Base-by-base conservation (phyloP, 1,140 invertebrate genomes). In the Drosophila parvula region DNA sequence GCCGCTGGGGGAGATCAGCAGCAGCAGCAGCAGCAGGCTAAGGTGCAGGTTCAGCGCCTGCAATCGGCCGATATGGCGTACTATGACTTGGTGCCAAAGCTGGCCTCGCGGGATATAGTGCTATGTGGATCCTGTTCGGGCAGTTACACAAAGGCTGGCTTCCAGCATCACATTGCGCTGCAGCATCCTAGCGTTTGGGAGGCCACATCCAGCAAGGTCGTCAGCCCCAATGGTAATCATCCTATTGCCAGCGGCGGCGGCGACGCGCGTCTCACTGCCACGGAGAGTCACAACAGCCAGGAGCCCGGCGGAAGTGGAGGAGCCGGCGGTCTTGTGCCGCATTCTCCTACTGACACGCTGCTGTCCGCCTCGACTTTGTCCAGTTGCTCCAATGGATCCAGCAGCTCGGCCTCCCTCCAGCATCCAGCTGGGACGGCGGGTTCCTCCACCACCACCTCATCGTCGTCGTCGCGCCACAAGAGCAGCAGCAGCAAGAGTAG, bases 81-180 rank as follows among this genome's bases (percentile, higher is more conserved):
- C 55, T 91, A 90, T 40, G 90, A 91, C n/a, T 77, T 91, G 57
- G 90, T 81, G 48, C 90, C 90, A 12, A 91, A 91, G 62, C 61
- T 86, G 57, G 74, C 90, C 30, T 36, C 67, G 4, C 74, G 83
- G 1, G 86, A 89, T 18, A 77, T 91, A 56, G 84, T 91, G 7
- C 74, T 91, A 3, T 91, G 90, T 48, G 82, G 77, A 18, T 45
- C 81, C 43, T 91, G 90, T 50, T 82, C 48, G 9, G 83, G 86
- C 9, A 83, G 81, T 30, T 91, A 91, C 44, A 90, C 83, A 12
- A 91, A 90, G 59, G 64, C 88, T 1, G 90, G 90, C 22, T 91
- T 91, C 56, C 86, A 85, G 22, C 84, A 91, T 69, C 90, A 91
- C 41, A 80, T 91, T 41, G 90, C 82, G 4, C 45, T 91, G 36